A percentile compares a stretch with the other conserved stretches of the same genome.
phyloP scores from a whole-genome alignment of 2,888 invertebrate species.

The Synergus laeviventris region DNA sequence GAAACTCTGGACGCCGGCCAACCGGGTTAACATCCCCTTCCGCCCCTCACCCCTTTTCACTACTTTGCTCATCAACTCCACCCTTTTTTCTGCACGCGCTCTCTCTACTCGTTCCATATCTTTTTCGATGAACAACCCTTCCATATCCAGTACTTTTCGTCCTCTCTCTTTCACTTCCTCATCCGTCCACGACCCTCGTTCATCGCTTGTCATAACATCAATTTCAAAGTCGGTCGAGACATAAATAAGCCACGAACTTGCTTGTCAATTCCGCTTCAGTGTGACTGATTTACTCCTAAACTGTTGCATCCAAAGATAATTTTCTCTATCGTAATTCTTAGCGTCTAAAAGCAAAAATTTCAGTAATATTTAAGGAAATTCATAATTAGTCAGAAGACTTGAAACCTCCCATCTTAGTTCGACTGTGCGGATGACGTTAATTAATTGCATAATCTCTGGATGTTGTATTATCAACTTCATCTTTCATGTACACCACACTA shows the following conservation, averaged over 20 bases:
- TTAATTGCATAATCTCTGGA: too few species aligned
- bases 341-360: not conserved
- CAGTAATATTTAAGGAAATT: too few species aligned
- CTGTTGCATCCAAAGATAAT: slow-evolving; percentile 33
- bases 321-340: not conserved
- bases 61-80: slow-evolving; percentile 47
- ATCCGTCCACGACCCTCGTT: slow-evolving; percentile 31
- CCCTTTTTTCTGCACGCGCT: slow-evolving; percentile 39
- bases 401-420: not conserved
- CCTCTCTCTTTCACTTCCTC: slow-evolving; percentile 42
- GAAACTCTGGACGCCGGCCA: slow-evolving; percentile 72
- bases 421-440: too few species aligned
- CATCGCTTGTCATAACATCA: slow-evolving; percentile 53
- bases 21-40: slow-evolving; percentile 71
- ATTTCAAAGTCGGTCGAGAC: slow-evolving; percentile 52
- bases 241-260: slow-evolving; percentile 44
- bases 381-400: too few species aligned
- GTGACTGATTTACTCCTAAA: slow-evolving; percentile 37
- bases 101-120: slow-evolving; percentile 35
- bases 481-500: not conserved
- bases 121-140: slow-evolving; percentile 46
- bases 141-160: slow-evolving; percentile 48
- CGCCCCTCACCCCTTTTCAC: slow-evolving; percentile 51
- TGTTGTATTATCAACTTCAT: too few species aligned
- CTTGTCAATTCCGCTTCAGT: slow-evolving; percentile 4